Evolutionary conservation across 2,797 vertebrate species (phyloP).

Genomic region (Dermochelys coriacea): DNA sequence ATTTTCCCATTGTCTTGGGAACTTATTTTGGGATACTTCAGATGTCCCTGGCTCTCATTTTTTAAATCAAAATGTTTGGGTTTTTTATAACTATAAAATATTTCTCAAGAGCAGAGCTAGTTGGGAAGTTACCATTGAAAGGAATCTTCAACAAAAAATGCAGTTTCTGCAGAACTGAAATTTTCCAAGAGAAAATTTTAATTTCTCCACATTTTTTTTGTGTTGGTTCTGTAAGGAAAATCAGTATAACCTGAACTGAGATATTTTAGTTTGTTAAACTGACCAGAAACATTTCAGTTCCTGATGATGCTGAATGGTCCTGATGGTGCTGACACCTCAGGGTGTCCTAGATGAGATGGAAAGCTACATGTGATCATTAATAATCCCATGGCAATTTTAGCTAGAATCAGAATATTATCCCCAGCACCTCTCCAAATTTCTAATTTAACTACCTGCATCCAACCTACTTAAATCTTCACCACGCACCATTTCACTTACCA

Average conservation of each 20-base stretch:
- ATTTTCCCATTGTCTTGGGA: background rate
- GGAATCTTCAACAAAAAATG: background rate
- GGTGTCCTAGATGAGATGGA: background rate
- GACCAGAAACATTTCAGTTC: background rate
- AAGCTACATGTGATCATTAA: background rate
- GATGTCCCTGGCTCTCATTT: background rate
- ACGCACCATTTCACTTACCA: background rate
- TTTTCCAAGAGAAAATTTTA: background rate
- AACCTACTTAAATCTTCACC: background rate
- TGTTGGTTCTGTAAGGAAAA: background rate
- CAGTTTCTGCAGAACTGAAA: background rate
- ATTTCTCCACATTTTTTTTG: background rate
- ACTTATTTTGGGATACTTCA: accelerated
- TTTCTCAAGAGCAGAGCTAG: accelerated
- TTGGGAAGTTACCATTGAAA: background rate
- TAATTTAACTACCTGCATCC: background rate
- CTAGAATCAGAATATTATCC: background rate
- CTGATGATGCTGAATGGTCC: background rate
- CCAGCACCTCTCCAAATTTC: background rate
- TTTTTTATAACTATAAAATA: background rate
- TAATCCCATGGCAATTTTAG: background rate
- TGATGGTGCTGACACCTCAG: background rate
- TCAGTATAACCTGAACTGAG: background rate
- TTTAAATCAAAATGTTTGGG: accelerated
- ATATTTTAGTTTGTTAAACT: background rate